Evolutionary conservation across 2,888 invertebrate species (phyloP).

Genomic region (Ptychoptera contaminata): DNA sequence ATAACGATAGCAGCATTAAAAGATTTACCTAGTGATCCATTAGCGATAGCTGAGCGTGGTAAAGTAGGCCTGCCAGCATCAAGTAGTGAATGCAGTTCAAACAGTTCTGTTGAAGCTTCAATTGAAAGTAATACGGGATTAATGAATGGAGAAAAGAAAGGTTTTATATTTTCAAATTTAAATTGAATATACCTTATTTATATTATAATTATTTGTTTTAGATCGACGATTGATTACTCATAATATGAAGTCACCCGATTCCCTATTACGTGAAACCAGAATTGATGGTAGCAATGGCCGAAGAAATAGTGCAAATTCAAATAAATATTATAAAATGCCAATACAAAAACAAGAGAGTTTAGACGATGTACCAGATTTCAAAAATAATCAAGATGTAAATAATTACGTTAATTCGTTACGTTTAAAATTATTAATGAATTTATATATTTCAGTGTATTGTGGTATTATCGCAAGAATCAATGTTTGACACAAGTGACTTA

Average conservation of each 20-base stretch:
- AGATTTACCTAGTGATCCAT: constrained; percentile 23
- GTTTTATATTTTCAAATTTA: constrained; percentile 12
- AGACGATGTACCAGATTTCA: constrained; percentile 35
- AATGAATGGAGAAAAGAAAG: constrained; percentile 26
- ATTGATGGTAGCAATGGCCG: constrained; percentile 37
- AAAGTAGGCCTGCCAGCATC: constrained; percentile 30
- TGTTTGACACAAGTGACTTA: constrained; percentile 28
- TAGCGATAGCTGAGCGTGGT: constrained; percentile 29
- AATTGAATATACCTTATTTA: background rate
- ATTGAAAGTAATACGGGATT: constrained; percentile 29
- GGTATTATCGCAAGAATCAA: constrained; percentile 30
- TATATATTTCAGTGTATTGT: constrained; percentile 33
- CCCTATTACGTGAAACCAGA: constrained; percentile 41
- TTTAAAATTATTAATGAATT: background rate
- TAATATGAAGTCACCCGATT: background rate
- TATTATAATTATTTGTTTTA: background rate
- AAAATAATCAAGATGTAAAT: constrained; percentile 55
- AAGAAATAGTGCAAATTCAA: constrained; percentile 11
- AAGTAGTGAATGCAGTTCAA: constrained; percentile 31
- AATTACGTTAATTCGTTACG: constrained; percentile 1
- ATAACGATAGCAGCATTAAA: constrained; percentile 25
- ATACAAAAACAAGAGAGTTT: constrained; percentile 22
- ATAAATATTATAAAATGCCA: constrained; percentile 20
- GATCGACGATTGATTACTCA: constrained; percentile 2
- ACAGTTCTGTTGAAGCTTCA: constrained; percentile 30